These are phyloP conservation scores for Trimorus sp. DNA, from an alignment of 2,888 invertebrate species.

Conservation along the genomic window DNA sequence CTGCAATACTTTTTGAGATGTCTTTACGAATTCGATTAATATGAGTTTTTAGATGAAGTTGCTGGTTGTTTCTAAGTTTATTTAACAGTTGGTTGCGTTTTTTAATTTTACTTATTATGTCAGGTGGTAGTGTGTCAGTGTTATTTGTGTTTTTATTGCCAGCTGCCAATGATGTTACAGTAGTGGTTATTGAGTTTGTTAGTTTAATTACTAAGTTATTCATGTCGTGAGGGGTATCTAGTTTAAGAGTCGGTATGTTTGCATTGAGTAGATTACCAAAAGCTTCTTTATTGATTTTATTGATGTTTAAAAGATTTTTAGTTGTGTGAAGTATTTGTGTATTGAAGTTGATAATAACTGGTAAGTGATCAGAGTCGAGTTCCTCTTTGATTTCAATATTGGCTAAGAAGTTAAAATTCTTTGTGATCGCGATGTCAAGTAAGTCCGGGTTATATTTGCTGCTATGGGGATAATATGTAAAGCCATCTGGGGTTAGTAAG, in stretches of 20 bases:
- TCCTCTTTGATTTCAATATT: not conserved
- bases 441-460: not conserved
- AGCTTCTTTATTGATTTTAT: not conserved
- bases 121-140: not conserved
- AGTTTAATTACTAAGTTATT: not conserved
- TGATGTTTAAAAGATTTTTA: not conserved
- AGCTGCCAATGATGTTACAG: not conserved
- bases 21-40: not conserved
- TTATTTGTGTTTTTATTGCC: not conserved
- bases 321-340: not conserved
- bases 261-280: not conserved
- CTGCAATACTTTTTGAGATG: not conserved
- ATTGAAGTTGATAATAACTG: not conserved
- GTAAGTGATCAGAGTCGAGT: conserved; percentile 2
- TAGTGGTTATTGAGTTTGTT: not conserved
- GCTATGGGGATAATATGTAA: not conserved
- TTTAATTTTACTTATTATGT: not conserved
- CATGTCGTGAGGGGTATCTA: not conserved
- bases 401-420: not conserved
- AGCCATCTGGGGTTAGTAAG: not conserved
- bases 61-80: not conserved
- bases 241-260: not conserved
- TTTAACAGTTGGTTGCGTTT: not conserved
- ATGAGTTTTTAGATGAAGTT: not conserved
- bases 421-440: not conserved